Evolutionary conservation across 1,140 invertebrate species (phyloP).

Genomic region (Philopotamus ludificatus): DNA sequence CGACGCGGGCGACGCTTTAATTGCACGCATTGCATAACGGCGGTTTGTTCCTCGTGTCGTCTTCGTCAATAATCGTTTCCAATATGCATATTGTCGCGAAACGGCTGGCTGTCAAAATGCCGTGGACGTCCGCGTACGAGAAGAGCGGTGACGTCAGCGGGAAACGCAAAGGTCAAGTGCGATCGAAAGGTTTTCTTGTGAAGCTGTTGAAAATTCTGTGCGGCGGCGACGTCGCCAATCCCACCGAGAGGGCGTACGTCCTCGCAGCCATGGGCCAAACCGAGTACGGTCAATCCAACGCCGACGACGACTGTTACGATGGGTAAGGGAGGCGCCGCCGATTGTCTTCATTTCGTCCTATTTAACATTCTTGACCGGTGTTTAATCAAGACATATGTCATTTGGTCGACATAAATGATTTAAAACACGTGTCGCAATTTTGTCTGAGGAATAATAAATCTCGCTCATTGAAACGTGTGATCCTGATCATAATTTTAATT

Average conservation of each 20-base stretch:
- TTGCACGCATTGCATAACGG: no score
- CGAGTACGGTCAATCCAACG: constrained; percentile 46
- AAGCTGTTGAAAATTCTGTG: constrained; percentile 36
- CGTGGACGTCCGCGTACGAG: neutral
- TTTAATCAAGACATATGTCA: no score
- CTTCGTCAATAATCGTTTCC: neutral
- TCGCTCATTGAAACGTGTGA: no score
- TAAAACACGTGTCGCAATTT: no score
- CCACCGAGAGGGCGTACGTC: constrained; percentile 45
- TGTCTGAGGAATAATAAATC: no score
- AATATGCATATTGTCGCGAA: constrained; percentile 35
- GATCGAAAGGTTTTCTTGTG: neutral
- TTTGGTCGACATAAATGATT: no score
- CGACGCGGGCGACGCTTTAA: no score
- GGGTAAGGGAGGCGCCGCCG: no score
- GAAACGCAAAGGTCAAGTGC: neutral
- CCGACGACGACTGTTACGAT: constrained; percentile 41
- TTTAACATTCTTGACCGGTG: no score
- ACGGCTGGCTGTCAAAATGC: constrained; percentile 8
- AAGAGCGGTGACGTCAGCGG: neutral
- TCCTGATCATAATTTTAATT: no score
- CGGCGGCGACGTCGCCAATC: constrained; percentile 44
- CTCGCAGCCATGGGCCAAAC: constrained; percentile 45
- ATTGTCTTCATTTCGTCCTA: no score
- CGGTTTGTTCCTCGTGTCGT: no score